Base-by-base conservation (phyloP, 1,140 invertebrate genomes). In the Meteorus sp. region DNA sequence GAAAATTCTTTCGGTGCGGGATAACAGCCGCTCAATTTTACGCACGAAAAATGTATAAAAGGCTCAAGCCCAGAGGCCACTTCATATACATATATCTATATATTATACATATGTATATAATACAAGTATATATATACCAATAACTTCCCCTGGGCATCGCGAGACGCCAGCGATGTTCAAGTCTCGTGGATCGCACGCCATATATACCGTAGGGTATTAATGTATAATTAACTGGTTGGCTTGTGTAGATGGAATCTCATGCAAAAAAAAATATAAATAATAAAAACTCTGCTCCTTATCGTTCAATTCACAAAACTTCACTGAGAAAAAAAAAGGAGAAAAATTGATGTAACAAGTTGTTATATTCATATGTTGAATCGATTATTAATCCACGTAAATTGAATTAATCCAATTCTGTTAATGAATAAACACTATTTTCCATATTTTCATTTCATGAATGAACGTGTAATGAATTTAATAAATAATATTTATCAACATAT, bases 171-270 rank as follows among this genome's bases (percentile, higher is more conserved):
- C 27, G 25, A 17, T 31, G 47, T 11, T 27, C 27, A 53, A 22
- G 51, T 47, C 31, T 51, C 64, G 59, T 66, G 69, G 64, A 74
- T 76, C 69, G 71, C 74, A 77, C 73, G 74, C 74, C 54, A 77
- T 52, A 52, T 39, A 39, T 11, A 4, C 8, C 11, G 9, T 7
- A 20, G 15, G 3, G 73, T 65, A 79, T 79, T 78, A 79, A 79
- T 77, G 73, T 78, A 77, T 79, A 79, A 79, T 79, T 79, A 79
- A 75, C 73, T 65, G 65, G 70, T 60, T 65, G 63, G 69, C 62
- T 69, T 72, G n/a, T n/a, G 73, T 72, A 73, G 77, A 79, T 78
- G 53, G 44, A 77, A 78, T 78, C 75, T 68, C 63, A 50, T 39
- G n/a, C 20, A 20, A 51, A 66, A 70, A 54, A 41, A 54, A 43